Evolutionary conservation across 1,140 invertebrate genomes (phyloP).

Genomic region (Rhagoletis pomonella): DNA sequence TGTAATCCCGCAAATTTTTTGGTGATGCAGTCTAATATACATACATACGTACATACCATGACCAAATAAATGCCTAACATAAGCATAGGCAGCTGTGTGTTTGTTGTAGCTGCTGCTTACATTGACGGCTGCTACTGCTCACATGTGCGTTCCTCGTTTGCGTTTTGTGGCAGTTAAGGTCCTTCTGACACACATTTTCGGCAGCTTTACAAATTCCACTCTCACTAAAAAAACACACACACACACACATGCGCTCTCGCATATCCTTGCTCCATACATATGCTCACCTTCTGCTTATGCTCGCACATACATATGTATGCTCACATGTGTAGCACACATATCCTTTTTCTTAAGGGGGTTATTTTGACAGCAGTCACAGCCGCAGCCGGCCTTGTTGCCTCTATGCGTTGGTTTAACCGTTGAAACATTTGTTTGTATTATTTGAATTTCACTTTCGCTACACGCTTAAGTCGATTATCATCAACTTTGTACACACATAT

Average conservation of each 20-base stretch:
- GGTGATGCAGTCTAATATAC: no score
- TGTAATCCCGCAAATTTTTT: no score
- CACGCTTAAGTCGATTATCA: slow-evolving; percentile 49
- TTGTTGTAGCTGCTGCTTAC: no score
- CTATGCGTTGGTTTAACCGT: neutral
- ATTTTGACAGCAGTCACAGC: slow-evolving; percentile 24
- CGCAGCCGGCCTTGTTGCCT: slow-evolving; percentile 33
- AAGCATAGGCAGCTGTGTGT: no score
- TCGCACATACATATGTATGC: neutral
- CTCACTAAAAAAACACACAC: neutral
- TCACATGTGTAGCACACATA: neutral
- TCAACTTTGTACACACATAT: neutral
- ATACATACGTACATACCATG: no score
- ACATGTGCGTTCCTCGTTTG: neutral
- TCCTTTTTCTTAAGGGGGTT: slow-evolving; percentile 29
- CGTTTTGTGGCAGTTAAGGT: neutral
- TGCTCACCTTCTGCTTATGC: neutral
- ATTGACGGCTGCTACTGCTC: neutral
- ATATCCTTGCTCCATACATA: slow-evolving; percentile 10
- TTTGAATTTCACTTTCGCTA: slow-evolving; percentile 37
- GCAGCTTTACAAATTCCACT: slow-evolving; percentile 11
- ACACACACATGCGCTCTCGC: neutral
- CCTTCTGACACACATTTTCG: neutral
- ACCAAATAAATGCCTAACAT: no score
- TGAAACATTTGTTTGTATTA: slow-evolving; percentile 20